Evolutionary conservation across 2,797 vertebrate genomes (phyloP).

Genomic region (Helostoma temminkii): DNA sequence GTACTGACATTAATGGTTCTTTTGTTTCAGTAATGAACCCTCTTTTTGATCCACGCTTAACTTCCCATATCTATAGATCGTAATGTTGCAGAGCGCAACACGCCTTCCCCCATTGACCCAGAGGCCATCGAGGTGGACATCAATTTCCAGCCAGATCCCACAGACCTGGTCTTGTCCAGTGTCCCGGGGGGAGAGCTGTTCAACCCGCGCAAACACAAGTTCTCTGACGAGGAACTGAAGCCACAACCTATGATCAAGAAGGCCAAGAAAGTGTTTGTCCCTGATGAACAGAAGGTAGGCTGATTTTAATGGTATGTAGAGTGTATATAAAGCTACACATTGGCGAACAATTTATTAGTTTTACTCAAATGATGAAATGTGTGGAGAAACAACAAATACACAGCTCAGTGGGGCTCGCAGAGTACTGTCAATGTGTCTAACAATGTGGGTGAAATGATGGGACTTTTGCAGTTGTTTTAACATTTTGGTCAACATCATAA

Average conservation of each 20-base stretch:
- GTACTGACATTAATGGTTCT: too few relatives aligned
- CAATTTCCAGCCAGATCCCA: slow-evolving; percentile 95
- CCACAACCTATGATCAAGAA: slow-evolving; percentile 99
- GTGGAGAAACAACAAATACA: too few relatives aligned
- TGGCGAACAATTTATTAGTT: too few relatives aligned
- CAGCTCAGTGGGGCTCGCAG: too few relatives aligned
- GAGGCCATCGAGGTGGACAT: slow-evolving; percentile 93
- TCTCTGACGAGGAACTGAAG: slow-evolving; percentile 95
- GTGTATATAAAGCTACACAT: background rate
- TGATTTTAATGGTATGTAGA: background rate
- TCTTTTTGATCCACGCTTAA: background rate
- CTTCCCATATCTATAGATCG: background rate
- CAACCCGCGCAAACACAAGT: slow-evolving; percentile 96
- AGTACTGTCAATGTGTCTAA: too few relatives aligned
- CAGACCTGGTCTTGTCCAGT: slow-evolving; percentile 95
- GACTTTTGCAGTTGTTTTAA: too few relatives aligned
- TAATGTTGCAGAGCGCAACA: slow-evolving; percentile 59
- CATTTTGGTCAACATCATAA: too few relatives aligned
- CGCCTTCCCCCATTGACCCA: slow-evolving; percentile 83
- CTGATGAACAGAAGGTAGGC: slow-evolving; percentile 93
- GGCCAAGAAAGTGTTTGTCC: slow-evolving; percentile 97
- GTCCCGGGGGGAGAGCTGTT: slow-evolving; percentile 97
- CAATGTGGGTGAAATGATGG: too few relatives aligned
- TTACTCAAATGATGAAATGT: too few relatives aligned
- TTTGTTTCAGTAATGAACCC: background rate